phyloP scores from a whole-genome alignment of 37 sponge, comb jelly and placozoan species.

The Axinella damicornis region DNA sequence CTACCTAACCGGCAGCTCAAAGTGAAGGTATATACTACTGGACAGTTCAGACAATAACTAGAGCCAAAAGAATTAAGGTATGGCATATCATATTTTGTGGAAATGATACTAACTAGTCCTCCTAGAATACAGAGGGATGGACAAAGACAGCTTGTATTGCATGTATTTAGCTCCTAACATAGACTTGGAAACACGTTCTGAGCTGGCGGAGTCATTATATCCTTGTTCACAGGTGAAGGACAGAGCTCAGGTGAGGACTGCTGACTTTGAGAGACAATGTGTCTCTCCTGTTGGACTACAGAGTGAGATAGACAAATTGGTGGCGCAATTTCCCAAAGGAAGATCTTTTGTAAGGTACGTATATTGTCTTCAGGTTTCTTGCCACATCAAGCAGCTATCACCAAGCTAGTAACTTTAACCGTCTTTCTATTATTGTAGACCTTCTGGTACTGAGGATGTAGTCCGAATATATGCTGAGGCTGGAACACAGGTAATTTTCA shows the following conservation, averaged over 20 bases:
- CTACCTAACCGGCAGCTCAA: conserved; percentile 90
- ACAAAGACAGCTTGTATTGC: background rate
- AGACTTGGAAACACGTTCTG: too few species aligned
- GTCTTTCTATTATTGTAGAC: conserved; percentile 47
- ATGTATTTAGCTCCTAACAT: background rate
- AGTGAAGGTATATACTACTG: conserved; percentile 61
- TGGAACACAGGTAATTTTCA: conserved; percentile 75
- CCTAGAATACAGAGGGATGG: too few species aligned
- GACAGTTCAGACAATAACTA: too few species aligned
- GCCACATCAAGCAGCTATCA: background rate
- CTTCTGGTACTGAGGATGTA: conserved; percentile 97
- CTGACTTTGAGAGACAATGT: conserved; percentile 81
- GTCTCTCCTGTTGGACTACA: conserved; percentile 81
- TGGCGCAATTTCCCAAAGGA: conserved; percentile 32
- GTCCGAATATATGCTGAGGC: conserved; percentile 98
- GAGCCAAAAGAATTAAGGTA: too few species aligned
- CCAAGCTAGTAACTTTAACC: background rate
- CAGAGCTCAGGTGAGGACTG: conserved; percentile 76
- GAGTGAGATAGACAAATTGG: conserved; percentile 75
- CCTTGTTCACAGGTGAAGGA: conserved; percentile 58
- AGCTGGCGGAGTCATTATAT: too few species aligned
- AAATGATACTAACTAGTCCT: too few species aligned
- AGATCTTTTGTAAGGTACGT: conserved; percentile 90
- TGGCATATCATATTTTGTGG: too few species aligned
- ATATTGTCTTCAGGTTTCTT: background rate